Evolutionary conservation across 2,113 vertebrate species (phyloP), one percentile per base, ranked within the genome.

Genomic region (Pycnonotus jocosus): DNA sequence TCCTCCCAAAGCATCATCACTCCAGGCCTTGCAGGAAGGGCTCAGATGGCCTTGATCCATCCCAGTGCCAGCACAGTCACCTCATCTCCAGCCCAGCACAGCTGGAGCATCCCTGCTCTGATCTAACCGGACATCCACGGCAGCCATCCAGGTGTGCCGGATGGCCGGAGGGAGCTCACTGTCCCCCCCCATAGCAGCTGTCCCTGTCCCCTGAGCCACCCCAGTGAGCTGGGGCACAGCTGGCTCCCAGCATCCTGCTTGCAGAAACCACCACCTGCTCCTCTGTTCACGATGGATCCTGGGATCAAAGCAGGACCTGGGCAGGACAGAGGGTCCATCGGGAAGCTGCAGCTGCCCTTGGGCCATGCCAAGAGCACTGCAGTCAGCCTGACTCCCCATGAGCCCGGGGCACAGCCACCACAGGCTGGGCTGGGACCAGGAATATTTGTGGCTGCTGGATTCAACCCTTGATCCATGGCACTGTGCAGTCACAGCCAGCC

Each of bases 271-370:
- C 37, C 64, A 69, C 51, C 91, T 68, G 85, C 60, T 56, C 73
- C 54, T 40, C 40, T 44, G 48, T 0, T 80, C 10, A 3, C 0
- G 0, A 42, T 12, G 66, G 74, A 81, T 31, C 31, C 27, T 0
- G 0, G 66, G 40, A 65, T 40, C 40, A 81, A 72, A 82, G 44
- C 25, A 2, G 0, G 47, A 22, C n/a, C 31, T 1, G 1, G 25
- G 25, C 18, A 72, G 58, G 62, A 45, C 66, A 76, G 28, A 25
- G 44, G 51, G 38, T 71, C 70, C 58, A 25, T 28, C 2, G 0
- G 3, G 42, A 47, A 53, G 76, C 40, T 44, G 42, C 50, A 65
- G 71, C 51, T 14, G 21, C 47, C n/a, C 47, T 61, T 2, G 0
- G 15, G 37, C 47, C 5, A 0, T 44, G 58, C 44, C 64, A 37